Percentiles rank a stretch among this genome's conserved stretches.
These are phyloP conservation scores for Hirtodrosophila alboralis DNA, from an alignment of 2,888 invertebrate species.

Conservation along the genomic window DNA sequence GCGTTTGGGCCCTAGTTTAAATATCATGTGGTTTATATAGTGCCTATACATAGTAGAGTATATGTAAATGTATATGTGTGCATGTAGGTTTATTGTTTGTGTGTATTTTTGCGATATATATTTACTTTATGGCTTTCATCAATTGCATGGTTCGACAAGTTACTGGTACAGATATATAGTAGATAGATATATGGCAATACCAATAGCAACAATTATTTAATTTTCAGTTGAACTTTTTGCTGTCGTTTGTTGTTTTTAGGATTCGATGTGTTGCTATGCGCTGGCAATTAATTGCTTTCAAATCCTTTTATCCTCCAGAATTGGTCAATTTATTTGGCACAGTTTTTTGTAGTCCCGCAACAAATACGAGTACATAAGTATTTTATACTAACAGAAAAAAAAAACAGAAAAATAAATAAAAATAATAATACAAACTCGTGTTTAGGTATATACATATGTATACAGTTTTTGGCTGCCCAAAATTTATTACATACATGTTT, in stretches of 20 bases:
- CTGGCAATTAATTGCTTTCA: conserved; percentile 76
- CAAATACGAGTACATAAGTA: conserved; percentile 17
- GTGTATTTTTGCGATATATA: conserved; percentile 42
- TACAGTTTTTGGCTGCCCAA: conserved; percentile 34
- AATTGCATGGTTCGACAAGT: conserved; percentile 30
- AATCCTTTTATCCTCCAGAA: conserved; percentile 77
- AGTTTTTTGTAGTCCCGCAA: conserved; percentile 46
- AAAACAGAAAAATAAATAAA: too few species aligned
- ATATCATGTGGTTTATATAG: conserved; percentile 1
- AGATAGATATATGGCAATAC: conserved; percentile 5
- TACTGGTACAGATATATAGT: conserved; percentile 2
- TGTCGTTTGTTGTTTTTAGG: conserved; percentile 28
- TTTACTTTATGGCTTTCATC: conserved; percentile 62
- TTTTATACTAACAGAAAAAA: conserved; percentile 3
- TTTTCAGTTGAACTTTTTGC: conserved; percentile 40
- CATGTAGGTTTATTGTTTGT: conserved; percentile 4
- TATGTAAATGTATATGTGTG: too few species aligned
- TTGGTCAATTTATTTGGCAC: conserved; percentile 76
- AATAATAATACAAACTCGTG: not conserved
- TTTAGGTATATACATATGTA: conserved; percentile 1
- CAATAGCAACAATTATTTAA: conserved; percentile 24
- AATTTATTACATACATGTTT: conserved; percentile 75
- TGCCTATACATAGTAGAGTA: too few species aligned
- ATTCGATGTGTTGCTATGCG: conserved; percentile 60
- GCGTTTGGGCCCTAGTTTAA: conserved; percentile 10